Conservation (phyloP, 2,797 vertebrate genomes). For the Artibeus jamaicensis region DNA sequence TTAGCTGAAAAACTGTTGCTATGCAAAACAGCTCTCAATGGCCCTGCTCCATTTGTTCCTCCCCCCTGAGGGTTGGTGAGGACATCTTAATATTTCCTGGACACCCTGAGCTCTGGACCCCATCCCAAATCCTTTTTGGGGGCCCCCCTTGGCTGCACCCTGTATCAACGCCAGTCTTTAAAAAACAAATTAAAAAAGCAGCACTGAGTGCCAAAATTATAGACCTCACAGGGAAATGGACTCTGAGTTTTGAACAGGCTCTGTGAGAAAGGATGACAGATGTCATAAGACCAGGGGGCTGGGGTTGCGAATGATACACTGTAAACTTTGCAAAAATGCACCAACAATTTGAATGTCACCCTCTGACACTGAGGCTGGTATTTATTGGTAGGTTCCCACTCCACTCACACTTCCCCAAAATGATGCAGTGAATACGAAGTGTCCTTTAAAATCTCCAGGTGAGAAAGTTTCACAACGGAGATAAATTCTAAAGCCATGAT, state of each 20-base stretch:
- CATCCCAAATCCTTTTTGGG: too few species aligned
- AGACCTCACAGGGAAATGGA: background rate
- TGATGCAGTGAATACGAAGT: background rate
- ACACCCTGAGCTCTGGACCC: too few species aligned
- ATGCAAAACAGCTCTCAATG: too few species aligned
- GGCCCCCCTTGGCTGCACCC: too few species aligned
- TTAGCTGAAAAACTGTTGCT: too few species aligned
- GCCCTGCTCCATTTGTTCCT: too few species aligned
- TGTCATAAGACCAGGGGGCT: background rate
- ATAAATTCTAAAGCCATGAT: background rate
- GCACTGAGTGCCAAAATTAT: background rate
- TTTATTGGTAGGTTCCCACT: background rate
- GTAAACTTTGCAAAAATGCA: background rate
- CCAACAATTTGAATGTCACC: background rate
- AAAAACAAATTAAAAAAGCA: background rate
- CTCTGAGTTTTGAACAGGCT: background rate
- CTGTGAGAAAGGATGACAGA: accelerated
- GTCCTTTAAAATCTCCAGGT: background rate
- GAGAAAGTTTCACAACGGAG: background rate
- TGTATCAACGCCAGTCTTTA: background rate
- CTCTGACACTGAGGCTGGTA: background rate
- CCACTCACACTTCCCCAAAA: background rate
- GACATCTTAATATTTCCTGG: too few species aligned
- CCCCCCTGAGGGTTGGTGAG: too few species aligned
- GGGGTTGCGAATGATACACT: background rate